Percentiles rank a stretch among this genome's conserved stretches.
Conservation (phyloP, 2,797 vertebrate genomes). For the Oryzias dopingdopingensis region DNA sequence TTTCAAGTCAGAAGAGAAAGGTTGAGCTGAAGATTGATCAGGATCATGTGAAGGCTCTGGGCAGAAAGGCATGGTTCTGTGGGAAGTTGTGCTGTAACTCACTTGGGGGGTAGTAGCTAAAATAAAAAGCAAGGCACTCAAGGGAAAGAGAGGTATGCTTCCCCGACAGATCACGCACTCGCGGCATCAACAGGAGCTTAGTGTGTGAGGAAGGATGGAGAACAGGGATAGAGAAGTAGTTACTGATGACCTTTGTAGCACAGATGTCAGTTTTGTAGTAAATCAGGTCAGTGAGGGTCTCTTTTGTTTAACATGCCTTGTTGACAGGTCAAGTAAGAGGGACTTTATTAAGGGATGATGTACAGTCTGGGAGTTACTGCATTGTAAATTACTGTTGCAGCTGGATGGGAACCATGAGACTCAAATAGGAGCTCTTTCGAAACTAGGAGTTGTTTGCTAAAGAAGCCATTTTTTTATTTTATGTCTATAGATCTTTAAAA, state of each 20-base stretch:
- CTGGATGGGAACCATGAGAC: constrained; percentile 1
- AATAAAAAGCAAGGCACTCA: constrained; percentile 20
- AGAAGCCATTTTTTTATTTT: neutral
- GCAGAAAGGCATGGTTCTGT: constrained; percentile 41
- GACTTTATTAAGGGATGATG: constrained; percentile 35
- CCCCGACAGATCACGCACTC: constrained; percentile 17
- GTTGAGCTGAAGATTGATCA: constrained; percentile 50
- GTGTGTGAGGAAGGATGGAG: constrained; percentile 5
- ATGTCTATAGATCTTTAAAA: neutral
- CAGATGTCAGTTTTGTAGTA: constrained; percentile 46
- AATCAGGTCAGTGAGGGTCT: constrained; percentile 42
- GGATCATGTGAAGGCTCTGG: constrained; percentile 34
- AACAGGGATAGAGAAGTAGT: constrained; percentile 5
- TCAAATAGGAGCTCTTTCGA: constrained; percentile 2
- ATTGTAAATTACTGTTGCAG: constrained; percentile 22
- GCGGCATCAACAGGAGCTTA: constrained; percentile 28
- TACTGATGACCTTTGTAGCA: constrained; percentile 16
- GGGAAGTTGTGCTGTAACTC: constrained; percentile 62
- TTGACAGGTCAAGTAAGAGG: constrained; percentile 29
- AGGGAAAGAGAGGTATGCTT: constrained; percentile 48
- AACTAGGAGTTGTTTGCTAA: constrained; percentile 7
- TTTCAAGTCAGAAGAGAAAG: constrained; percentile 32
- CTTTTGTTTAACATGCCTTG: constrained; percentile 25
- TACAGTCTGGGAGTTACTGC: constrained; percentile 6
- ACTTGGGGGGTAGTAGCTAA: constrained; percentile 64